Evolutionary conservation across 1,140 invertebrate genomes (phyloP), one percentile per base, ranked within the genome.

Genomic region (Leguminivora glycinivorella): DNA sequence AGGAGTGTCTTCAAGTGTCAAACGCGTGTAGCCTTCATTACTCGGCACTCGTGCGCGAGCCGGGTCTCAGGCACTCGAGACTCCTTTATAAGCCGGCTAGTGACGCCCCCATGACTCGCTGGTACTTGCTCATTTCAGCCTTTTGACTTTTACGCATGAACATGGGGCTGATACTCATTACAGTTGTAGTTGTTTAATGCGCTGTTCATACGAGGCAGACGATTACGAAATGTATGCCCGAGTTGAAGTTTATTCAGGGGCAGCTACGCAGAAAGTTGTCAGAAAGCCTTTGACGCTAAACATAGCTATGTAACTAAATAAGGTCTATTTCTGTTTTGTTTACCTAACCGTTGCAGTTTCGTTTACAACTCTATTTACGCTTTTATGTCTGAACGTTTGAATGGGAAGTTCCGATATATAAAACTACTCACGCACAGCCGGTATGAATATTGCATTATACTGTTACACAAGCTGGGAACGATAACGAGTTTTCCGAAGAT

Each of bases 31-130:
- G 38, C 66, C 34, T 67, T 67, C 66, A 67, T 72, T 71, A 58
- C 19, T 43, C 24, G 29, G 19, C 76, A 73, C 78, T 80, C 70
- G 68, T 75, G 74, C 66, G 60, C 40, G 68, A 70, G 63, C 25
- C 68, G 68, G 58, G 70, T 70, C 71, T 73, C 68, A 73, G 66
- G 43, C 71, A 79, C 77, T 79, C 69, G 56, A 76, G 75, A 78
- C 80, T 78, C 72, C 77, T 74, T 77, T 73, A 76, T 76, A 79
- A 82, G 73, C 73, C 73, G 66, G 70, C 72, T 74, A 79, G 71
- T 66, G 56, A 68, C 72, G 26, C 19, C 58, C 69, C 72, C 69
- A 74, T 63, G 43, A 47, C 60, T 56, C 56, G 52, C 52, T 52
- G 47, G 34, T 70, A 74, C 73, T 74, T 71, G 76, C 72, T 78